Percentiles rank a stretch among this genome's conserved stretches.
Evolutionary conservation across 1,140 invertebrate species (phyloP).

Genomic region (Zaprionus vittiger): DNA sequence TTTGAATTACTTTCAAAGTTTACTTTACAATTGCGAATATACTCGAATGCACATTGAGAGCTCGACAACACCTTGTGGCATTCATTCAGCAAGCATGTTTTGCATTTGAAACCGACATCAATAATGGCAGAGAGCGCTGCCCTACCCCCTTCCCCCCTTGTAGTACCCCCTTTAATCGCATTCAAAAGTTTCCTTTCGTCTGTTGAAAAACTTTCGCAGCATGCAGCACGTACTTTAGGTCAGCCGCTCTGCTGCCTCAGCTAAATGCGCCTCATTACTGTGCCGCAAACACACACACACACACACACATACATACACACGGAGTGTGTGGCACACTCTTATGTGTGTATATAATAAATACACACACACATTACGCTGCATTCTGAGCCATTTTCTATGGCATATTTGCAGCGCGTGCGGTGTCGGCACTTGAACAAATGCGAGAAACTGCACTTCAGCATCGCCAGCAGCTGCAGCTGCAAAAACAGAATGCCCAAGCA

Average conservation of each 20-base stretch:
- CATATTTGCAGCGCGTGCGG: conserved; percentile 67
- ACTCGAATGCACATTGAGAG: conserved; percentile 14
- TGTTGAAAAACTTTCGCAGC: conserved; percentile 31
- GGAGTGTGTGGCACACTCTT: conserved; percentile 5
- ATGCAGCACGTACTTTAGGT: conserved; percentile 37
- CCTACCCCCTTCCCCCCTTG: not conserved
- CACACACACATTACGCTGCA: conserved; percentile 38
- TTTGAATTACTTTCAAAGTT: not conserved
- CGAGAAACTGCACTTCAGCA: conserved; percentile 65
- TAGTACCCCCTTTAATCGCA: conserved; percentile 3
- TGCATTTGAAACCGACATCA: conserved; percentile 25
- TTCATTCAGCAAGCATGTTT: conserved; percentile 3
- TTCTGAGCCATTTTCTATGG: conserved; percentile 72
- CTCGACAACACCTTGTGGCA: conserved; percentile 30
- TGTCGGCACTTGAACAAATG: conserved; percentile 45
- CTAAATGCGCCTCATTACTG: conserved; percentile 77
- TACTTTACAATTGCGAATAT: not conserved
- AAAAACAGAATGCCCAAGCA: conserved; percentile 74
- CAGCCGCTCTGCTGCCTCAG: conserved; percentile 51
- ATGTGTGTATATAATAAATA: conserved; percentile 44
- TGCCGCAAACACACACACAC: conserved; percentile 36
- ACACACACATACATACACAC: not conserved
- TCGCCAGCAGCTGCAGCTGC: conserved; percentile 49
- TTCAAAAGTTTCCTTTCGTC: conserved; percentile 40
- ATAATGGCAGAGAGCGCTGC: conserved; percentile 5